Conservation (phyloP, 2,888 invertebrate species). For the Thymelicus sylvestris region DNA sequence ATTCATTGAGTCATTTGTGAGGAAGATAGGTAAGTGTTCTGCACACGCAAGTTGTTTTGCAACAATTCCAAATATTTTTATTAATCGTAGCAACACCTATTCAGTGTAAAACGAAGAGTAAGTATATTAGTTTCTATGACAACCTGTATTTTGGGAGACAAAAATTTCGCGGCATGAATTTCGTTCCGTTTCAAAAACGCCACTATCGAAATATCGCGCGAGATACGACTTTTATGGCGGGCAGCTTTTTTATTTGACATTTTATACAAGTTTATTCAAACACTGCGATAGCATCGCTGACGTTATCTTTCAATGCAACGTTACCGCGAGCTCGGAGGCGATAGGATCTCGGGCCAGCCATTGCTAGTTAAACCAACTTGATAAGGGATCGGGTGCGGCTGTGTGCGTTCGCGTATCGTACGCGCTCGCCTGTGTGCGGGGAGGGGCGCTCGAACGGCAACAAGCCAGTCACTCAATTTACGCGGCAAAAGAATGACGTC, state of each 20-base stretch:
- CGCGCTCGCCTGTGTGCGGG: slow-evolving; percentile 58
- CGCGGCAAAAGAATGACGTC: slow-evolving; percentile 83
- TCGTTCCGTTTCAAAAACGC: slow-evolving; percentile 44
- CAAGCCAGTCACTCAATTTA: slow-evolving; percentile 80
- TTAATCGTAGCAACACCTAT: too few species aligned
- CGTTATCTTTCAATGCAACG: slow-evolving; percentile 85
- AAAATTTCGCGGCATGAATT: slow-evolving; percentile 29
- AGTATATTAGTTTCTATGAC: neutral
- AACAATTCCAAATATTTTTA: too few species aligned
- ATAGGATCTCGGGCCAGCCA: slow-evolving; percentile 82
- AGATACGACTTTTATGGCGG: slow-evolving; percentile 74
- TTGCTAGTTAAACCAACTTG: slow-evolving; percentile 83
- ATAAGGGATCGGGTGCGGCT: slow-evolving; percentile 73
- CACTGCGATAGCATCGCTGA: slow-evolving; percentile 80
- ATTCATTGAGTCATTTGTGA: too few species aligned
- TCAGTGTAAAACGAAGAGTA: too few species aligned
- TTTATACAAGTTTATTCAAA: slow-evolving; percentile 85
- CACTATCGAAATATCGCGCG: slow-evolving; percentile 70
- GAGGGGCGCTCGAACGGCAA: slow-evolving; percentile 64
- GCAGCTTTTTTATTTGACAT: slow-evolving; percentile 83
- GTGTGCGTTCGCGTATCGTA: slow-evolving; percentile 60
- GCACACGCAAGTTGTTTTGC: too few species aligned
- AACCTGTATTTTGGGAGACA: slow-evolving; percentile 3
- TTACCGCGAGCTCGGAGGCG: slow-evolving; percentile 80
- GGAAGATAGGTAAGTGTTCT: too few species aligned